A percentile compares a stretch with the other conserved stretches of the same genome.
Evolutionary conservation across 2,888 invertebrate genomes (phyloP).

Genomic region (Isoperla grammatica): DNA sequence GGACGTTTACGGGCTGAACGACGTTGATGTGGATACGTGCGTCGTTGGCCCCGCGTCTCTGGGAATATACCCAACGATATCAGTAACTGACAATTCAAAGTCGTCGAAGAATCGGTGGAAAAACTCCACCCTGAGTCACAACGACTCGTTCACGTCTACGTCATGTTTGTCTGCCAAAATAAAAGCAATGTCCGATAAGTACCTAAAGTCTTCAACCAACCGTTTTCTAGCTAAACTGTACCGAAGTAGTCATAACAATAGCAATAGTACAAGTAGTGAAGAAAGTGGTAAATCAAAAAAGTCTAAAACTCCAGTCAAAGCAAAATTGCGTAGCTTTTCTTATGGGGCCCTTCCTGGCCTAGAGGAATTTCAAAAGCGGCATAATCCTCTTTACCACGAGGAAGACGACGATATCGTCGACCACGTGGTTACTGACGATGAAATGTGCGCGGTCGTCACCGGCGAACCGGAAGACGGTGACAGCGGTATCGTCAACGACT

Average conservation of each 20-base stretch:
- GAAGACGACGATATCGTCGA: constrained; percentile 38
- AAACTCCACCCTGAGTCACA: constrained; percentile 29
- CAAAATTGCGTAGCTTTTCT: constrained; percentile 60
- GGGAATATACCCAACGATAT: background rate
- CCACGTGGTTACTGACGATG: constrained; percentile 15
- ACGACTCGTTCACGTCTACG: constrained; percentile 40
- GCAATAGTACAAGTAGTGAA: background rate
- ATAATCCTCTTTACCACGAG: constrained; percentile 58
- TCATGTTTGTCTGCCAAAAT: constrained; percentile 64
- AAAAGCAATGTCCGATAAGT: constrained; percentile 66
- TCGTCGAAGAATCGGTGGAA: constrained; percentile 34
- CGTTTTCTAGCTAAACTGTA: constrained; percentile 63
- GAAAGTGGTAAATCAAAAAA: constrained; percentile 7
- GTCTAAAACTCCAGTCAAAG: constrained; percentile 26
- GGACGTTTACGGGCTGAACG: background rate
- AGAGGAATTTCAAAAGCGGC: constrained; percentile 56
- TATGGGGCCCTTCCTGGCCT: constrained; percentile 68
- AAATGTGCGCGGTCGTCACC: constrained; percentile 7
- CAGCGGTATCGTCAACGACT: constrained; percentile 70
- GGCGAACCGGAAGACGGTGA: constrained; percentile 54
- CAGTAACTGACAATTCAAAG: constrained; percentile 29
- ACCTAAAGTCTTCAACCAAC: constrained; percentile 63
- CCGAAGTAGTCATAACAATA: constrained; percentile 34
- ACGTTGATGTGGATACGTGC: constrained; percentile 6
- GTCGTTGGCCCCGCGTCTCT: background rate